These are phyloP conservation scores for Pteria penguin DNA, from an alignment of 2,888 invertebrate species.

Conservation along the genomic window DNA sequence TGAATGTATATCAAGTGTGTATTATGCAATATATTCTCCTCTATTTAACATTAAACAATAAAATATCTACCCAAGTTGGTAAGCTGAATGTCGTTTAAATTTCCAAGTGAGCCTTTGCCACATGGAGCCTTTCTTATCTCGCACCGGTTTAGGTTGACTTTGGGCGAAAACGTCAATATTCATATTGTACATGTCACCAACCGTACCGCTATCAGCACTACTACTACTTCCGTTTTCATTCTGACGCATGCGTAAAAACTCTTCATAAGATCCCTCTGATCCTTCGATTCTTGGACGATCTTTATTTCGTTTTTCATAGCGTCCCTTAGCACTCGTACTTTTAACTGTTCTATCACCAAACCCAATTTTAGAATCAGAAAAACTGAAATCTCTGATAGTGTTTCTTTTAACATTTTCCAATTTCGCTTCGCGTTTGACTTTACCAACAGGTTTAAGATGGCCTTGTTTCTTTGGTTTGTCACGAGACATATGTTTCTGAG, in stretches of 20 bases:
- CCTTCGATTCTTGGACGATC: slow-evolving; percentile 37
- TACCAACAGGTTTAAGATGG: slow-evolving; percentile 20
- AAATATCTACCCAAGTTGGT: neutral
- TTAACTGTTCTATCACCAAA: slow-evolving; percentile 59
- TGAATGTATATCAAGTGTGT: no score
- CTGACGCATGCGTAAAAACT: slow-evolving; percentile 55
- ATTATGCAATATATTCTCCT: no score
- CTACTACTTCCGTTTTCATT: slow-evolving; percentile 33
- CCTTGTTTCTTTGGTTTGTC: neutral
- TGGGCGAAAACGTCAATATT: slow-evolving; percentile 32
- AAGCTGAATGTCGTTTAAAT: slow-evolving; percentile 46
- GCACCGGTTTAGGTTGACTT: slow-evolving; percentile 58
- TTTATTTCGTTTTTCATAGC: slow-evolving; percentile 59
- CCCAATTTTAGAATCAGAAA: slow-evolving; percentile 60
- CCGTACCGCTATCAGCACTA: slow-evolving; percentile 32
- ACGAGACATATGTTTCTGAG: neutral
- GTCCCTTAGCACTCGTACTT: slow-evolving; percentile 60
- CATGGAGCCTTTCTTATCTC: slow-evolving; percentile 46
- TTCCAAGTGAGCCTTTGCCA: slow-evolving; percentile 61
- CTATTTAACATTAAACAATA: no score
- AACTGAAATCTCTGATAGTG: slow-evolving; percentile 58
- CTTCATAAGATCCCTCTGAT: slow-evolving; percentile 53
- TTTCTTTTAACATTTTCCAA: slow-evolving; percentile 45
- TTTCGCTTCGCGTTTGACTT: slow-evolving; percentile 10
- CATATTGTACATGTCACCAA: slow-evolving; percentile 22